phyloP scores from a whole-genome alignment of 2,113 vertebrate species.

The Dissostichus mawsoni region DNA sequence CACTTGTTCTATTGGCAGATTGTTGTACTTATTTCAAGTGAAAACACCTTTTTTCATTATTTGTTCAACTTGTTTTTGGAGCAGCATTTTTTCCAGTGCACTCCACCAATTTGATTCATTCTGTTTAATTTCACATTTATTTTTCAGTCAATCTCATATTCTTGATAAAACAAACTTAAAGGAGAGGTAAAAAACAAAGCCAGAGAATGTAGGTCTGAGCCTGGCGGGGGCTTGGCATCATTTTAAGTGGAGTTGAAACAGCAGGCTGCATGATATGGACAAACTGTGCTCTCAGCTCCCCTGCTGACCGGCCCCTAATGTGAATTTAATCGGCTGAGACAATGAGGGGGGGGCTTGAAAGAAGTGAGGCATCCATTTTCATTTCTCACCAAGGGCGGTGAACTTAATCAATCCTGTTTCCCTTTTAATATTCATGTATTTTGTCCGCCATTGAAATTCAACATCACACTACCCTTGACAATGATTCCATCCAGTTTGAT shows the following conservation, averaged over 20 bases:
- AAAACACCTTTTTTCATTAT: too few species aligned
- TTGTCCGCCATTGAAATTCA: not conserved
- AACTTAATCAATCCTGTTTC: not conserved
- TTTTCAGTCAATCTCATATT: not conserved
- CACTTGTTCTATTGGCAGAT: too few species aligned
- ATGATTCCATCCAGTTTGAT: not conserved
- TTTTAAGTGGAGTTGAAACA: slow-evolving; percentile 16
- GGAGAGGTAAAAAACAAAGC: not conserved
- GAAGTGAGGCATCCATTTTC: slow-evolving; percentile 5
- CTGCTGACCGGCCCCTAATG: slow-evolving; percentile 30
- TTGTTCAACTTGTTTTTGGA: too few species aligned
- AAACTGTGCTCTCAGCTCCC: slow-evolving; percentile 12
- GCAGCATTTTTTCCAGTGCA: not conserved
- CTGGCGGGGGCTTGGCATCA: slow-evolving; percentile 3
- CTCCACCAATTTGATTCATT: slow-evolving; percentile 5
- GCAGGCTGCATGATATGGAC: not conserved
- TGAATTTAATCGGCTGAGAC: slow-evolving; percentile 27
- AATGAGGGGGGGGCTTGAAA: slow-evolving; percentile 3
- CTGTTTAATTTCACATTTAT: not conserved
- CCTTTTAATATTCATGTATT: not conserved
- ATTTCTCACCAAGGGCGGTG: not conserved
- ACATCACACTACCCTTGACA: not conserved
- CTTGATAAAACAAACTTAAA: not conserved
- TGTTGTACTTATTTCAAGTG: too few species aligned
- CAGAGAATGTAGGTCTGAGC: not conserved